Evolutionary conservation across 2,113 vertebrate species (phyloP), one percentile per base, ranked within the genome.

Genomic region (Redunca redunca): DNA sequence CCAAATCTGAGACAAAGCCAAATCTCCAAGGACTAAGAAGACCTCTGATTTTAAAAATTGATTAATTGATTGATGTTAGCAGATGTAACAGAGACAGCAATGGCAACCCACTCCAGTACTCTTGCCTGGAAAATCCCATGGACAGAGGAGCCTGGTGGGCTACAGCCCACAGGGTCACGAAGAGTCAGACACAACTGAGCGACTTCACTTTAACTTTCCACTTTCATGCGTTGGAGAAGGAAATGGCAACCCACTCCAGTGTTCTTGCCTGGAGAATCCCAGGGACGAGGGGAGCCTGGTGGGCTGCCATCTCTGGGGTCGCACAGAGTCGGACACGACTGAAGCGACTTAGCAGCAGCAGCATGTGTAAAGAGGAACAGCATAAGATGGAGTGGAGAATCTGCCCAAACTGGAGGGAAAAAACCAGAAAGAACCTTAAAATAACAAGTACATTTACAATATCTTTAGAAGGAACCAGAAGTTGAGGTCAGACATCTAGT

Each of bases 131-230:
- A 19, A 67, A n/a, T 67, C 33, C 16, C 64, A 19, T n/a, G 64
- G 64, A 10, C 0, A 0, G 33, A 67, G 33, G 33, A n/a, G 7
- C 64, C 64, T n/a, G 64, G 33, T 67, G 4, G 7, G 3, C 64
- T 67, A 2, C 33, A 67, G 33, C 9, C 8, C 16, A 19, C 2
- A 4, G 64, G 62, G 8, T 19, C 62, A n/a, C 4, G 0, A 67
- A 67, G 3, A 67, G 16, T 67, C 0, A 0, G 16, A 67, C 62
- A n/a, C 2, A 0, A n/a, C 15, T n/a, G 62, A 19, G 4, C 0
- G 8, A n/a, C 33, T n/a, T 67, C 33, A 67, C 33, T 19, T 67
- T 67, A 15, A n/a, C 33, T n/a, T 17, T 64, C n/a, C 30, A 64
- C 62, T 67, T 67, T 67, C 16, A 4, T 67, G 62, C 62, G 19